Base-by-base conservation (phyloP, 2,888 invertebrate species). In the Caenorhabditis drosophilae region DNA sequence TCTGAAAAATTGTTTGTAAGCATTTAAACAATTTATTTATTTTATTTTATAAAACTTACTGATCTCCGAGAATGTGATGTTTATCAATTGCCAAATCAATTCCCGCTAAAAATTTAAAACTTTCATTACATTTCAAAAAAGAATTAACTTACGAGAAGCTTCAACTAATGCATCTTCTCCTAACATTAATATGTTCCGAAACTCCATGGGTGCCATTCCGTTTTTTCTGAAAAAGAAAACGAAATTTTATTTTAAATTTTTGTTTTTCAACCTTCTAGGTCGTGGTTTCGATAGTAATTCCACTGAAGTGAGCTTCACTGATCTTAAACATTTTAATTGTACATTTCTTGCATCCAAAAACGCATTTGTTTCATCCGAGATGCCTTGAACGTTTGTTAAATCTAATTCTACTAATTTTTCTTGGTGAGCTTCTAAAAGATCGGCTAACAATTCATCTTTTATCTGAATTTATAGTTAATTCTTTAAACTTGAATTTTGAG, bases 161-260 rank as follows among this genome's bases (percentile, higher is more conserved):
- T 60, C 67, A 2, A 52, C 62, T 15, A 77, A 54, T 16, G 73
- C 75, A 23, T 73, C 73, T 23, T 73, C 77, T 4, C 75, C 70
- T 12, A 77, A 49, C 59, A 76, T 69, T 16, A 75, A 70, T 9
- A 71, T 46, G 16, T 58, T 46, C 36, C 67, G 49, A 31, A 59
- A 47, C 20, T 73, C 72, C 18, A 71, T 51, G 4, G 67, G 45
- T 0, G 70, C 68, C 0, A 63, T 57, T 20, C 73, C 76, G 40
- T 70, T 58, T 44, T 76, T 75, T n/a, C n/a, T n/a, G n/a, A n/a
- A n/a, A n/a, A n/a, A n/a, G n/a, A n/a, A n/a, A n/a, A n/a, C n/a
- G n/a, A n/a, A n/a, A n/a, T n/a, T n/a, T n/a, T n/a, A n/a, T n/a
- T n/a, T n/a, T n/a, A n/a, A n/a, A n/a, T n/a, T n/a, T n/a, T n/a